Evolutionary conservation across 2,113 vertebrate species (phyloP), one percentile per base, ranked within the genome.

Genomic region (Halcyon malimbica): DNA sequence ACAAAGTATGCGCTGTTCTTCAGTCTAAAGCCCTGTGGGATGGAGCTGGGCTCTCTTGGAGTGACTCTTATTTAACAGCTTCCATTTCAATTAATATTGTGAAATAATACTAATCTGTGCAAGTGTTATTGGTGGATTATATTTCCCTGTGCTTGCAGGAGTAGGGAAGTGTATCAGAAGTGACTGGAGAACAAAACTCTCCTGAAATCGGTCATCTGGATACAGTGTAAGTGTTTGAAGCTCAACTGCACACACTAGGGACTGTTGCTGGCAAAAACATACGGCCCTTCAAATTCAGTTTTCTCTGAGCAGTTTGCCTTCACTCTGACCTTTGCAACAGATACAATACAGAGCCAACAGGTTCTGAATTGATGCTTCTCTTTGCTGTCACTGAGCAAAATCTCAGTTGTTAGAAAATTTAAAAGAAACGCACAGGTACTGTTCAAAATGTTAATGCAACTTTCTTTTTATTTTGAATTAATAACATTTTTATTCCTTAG

Each of bases 1-100:
- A 41, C 28, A 70, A 74, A 28, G 26, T 16, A 0, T 0, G 0
- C 24, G 10, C 12, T 29, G 9, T 42, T 42, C 35, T 39, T 23
- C 25, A 64, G 20, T 11, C 56, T 13, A 69, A 91, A 67, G 23
- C 41, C 64, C 68, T 20, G 19, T 46, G 69, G 71, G 69, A 60
- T 24, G 26, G 46, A 83, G 54, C 44, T 44, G 14, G 33, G 63
- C 44, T 64, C 67, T 86, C 53, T 57, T 48, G 29, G 48, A 57
- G 41, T 11, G 2, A 67, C 35, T 51, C 44, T 53, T 83, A 26
- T 13, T 87, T 92, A 75, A 83, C 54, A 56, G 80, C 60, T 95
- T 89, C 81, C 62, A 42, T 64, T 87, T 59, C 83, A 68, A 16
- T 87, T 78, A 59, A 60, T 53, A 16, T 8, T 68, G 44, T 75